Evolutionary conservation across 1,140 invertebrate genomes (phyloP), one percentile per base, ranked within the genome.

Genomic region (Atopsyche davidsoni): DNA sequence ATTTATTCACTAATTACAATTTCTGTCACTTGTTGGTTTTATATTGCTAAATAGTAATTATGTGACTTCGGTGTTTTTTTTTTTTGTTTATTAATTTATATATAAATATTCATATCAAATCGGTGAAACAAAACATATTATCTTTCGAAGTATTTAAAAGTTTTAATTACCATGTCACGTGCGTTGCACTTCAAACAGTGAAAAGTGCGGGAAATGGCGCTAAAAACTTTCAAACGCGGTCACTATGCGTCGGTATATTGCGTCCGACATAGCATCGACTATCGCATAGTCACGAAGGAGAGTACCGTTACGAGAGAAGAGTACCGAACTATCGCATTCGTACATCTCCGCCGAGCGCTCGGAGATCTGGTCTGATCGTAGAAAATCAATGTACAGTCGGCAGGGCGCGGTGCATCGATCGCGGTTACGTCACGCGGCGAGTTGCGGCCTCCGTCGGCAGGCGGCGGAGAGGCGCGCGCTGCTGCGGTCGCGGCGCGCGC

Each of bases 391-490:
- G n/a, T n/a, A n/a, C n/a, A n/a, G n/a, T n/a, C n/a, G n/a, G n/a
- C n/a, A n/a, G n/a, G n/a, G n/a, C n/a, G 28, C 32, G 44, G 31
- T n/a, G 44, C 31, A 46, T 46, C 44, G 44, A 46, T 46, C 44
- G 17, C 19, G 11, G 44, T 17, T 25, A 3, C 43, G 43, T 18
- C 28, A 32, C 43, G 43, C 43, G 43, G 28, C 28, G 22, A 16
- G 32, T n/a, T 28, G 24, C 24, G 24, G 24, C 24, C 6, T 28
- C 43, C 28, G 28, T 28, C 43, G 16, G 19, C 22, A 19, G 19
- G 43, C 43, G 43, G n/a, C n/a, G n/a, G n/a, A n/a, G n/a, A n/a
- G n/a, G n/a, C n/a, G n/a, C n/a, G n/a, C n/a, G n/a, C n/a, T 19
- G 43, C 24, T n/a, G 24, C 24, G 24, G 24, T n/a, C 24, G 6